phyloP scores from a whole-genome alignment of 1,140 invertebrate genomes.

The Parasteatoda tepidariorum region DNA sequence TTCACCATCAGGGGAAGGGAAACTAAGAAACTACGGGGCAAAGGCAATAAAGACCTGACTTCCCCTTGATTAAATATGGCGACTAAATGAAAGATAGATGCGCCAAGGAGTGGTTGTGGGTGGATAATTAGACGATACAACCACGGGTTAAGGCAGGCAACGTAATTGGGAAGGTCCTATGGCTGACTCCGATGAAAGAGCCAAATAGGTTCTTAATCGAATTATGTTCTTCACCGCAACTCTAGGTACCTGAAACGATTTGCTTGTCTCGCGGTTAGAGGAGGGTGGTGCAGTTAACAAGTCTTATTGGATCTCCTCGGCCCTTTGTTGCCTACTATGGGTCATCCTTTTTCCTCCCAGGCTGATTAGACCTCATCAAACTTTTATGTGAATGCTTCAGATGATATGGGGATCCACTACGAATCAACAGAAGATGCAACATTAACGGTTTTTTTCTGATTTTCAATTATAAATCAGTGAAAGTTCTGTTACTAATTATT shows the following conservation, averaged over 20 bases:
- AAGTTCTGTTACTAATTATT: too few species aligned
- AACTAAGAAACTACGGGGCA: too few species aligned
- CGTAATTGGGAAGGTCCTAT: slow-evolving; percentile 30
- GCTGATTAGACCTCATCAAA: slow-evolving; percentile 56
- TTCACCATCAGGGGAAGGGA: too few species aligned
- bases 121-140: slow-evolving; percentile 52
- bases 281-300: slow-evolving; percentile 52
- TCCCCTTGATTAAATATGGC: slow-evolving; percentile 49
- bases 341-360: slow-evolving; percentile 46
- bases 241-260: slow-evolving; percentile 36
- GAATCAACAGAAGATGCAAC: neutral
- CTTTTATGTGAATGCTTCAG: slow-evolving; percentile 19
- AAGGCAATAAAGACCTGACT: slow-evolving; percentile 6
- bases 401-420: neutral
- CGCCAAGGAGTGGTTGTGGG: neutral
- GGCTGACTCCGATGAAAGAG: slow-evolving; percentile 43
- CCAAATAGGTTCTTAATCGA: slow-evolving; percentile 55
- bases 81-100: slow-evolving; percentile 56
- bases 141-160: slow-evolving; percentile 20
- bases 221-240: slow-evolving; percentile 3
- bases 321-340: slow-evolving; percentile 53
- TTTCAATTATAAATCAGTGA: too few species aligned
- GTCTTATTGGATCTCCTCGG: slow-evolving; percentile 57
- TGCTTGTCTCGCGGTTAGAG: neutral
- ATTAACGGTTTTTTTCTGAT: too few species aligned